These are phyloP conservation scores for Phoxinus dragarum DNA, from an alignment of 2,797 vertebrate species.

Conservation along the genomic window DNA sequence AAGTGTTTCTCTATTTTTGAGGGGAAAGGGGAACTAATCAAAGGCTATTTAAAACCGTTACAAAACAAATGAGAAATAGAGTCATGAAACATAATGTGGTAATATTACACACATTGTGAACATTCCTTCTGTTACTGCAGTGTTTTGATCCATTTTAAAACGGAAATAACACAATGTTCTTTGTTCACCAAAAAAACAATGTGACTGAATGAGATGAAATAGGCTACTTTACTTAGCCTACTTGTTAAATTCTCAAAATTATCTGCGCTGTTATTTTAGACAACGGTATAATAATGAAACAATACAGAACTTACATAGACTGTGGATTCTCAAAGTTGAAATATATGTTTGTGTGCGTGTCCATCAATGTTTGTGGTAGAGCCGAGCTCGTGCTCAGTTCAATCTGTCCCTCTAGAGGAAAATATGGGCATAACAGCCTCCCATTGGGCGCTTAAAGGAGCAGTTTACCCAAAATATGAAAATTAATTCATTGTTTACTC, in stretches of 20 bases:
- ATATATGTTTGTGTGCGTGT: neutral
- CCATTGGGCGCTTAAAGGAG: neutral
- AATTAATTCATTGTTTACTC: neutral
- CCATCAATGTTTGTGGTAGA: neutral
- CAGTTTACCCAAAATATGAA: too few species aligned
- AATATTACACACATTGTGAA: neutral
- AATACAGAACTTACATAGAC: neutral
- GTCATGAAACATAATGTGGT: neutral
- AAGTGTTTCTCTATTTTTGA: neutral
- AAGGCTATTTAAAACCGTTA: neutral
- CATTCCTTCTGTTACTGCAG: neutral
- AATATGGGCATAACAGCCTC: neutral
- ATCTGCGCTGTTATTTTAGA: neutral
- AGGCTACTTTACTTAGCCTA: too few species aligned
- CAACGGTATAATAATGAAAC: neutral
- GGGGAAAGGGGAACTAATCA: neutral
- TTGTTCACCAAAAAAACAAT: neutral
- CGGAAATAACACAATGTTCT: neutral
- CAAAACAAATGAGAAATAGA: neutral
- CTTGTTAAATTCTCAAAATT: neutral
- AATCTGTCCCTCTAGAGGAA: slow-evolving; percentile 14
- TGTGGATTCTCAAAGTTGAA: neutral
- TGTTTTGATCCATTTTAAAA: neutral
- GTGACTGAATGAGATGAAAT: neutral
- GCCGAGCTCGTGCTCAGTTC: neutral